Conservation (phyloP, 2,797 vertebrate genomes). For the Astyanax mexicanus region DNA sequence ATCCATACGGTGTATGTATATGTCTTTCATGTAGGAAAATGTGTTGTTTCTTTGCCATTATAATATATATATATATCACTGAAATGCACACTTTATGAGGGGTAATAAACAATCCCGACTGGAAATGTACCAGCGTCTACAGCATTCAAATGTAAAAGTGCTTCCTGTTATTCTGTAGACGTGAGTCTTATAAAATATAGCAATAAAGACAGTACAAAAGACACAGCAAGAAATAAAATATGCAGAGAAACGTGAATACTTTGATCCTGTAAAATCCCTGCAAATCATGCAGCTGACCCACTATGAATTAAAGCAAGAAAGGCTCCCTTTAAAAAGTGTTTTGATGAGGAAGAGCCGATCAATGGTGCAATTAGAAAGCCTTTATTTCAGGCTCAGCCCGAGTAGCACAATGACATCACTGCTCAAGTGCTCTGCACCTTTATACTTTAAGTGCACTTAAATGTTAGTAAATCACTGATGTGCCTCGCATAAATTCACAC, state of each 20-base stretch:
- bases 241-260: no score
- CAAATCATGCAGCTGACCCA: no score
- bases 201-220: no score
- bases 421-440: not conserved
- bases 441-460: not conserved
- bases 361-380: not conserved
- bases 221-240: no score
- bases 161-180: not conserved
- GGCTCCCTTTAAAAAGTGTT: not conserved
- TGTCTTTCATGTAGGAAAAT: no score
- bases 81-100: not conserved
- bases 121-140: not conserved
- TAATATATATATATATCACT: no score
- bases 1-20: no score
- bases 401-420: not conserved
- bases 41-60: not conserved
- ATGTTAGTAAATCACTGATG: not conserved
- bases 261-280: no score
- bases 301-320: not conserved
- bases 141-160: not conserved
- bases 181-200: not conserved
- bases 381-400: not conserved
- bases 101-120: not conserved
- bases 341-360: not conserved
- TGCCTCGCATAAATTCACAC: not conserved